phyloP scores from a whole-genome alignment of 1,140 invertebrate species.

The Himalopsyche phryganea region DNA sequence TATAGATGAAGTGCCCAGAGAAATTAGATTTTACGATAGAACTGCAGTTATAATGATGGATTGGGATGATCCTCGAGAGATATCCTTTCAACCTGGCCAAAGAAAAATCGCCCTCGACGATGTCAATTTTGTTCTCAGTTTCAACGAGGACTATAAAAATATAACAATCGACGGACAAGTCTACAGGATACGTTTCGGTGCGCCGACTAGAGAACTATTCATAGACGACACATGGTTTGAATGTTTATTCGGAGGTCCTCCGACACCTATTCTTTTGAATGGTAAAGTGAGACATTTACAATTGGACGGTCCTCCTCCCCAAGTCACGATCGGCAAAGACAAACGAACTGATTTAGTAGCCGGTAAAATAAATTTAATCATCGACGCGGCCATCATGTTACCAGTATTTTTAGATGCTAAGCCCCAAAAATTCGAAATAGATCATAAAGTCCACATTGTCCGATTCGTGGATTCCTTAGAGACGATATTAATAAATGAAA shows the following conservation, averaged over 20 bases:
- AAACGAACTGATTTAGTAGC: slow-evolving; percentile 73
- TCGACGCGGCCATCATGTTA: slow-evolving; percentile 73
- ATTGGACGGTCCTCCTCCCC: slow-evolving; percentile 83
- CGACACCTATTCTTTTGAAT: slow-evolving; percentile 77
- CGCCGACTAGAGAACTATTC: slow-evolving; percentile 86
- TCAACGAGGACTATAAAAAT: slow-evolving; percentile 71
- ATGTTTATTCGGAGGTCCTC: slow-evolving; percentile 87
- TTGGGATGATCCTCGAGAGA: slow-evolving; percentile 80
- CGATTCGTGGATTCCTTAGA: slow-evolving; percentile 75
- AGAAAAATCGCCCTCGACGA: slow-evolving; percentile 67
- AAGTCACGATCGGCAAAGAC: slow-evolving; percentile 70
- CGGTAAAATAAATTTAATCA: slow-evolving; percentile 78
- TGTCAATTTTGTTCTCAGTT: slow-evolving; percentile 62
- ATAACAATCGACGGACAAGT: slow-evolving; percentile 66
- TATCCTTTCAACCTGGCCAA: slow-evolving; percentile 74
- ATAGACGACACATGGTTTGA: slow-evolving; percentile 85
- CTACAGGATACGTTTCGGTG: slow-evolving; percentile 82
- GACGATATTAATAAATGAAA: slow-evolving; percentile 78
- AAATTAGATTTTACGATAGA: slow-evolving; percentile 82
- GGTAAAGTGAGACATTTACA: slow-evolving; percentile 72
- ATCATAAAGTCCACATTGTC: slow-evolving; percentile 69
- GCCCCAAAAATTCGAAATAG: slow-evolving; percentile 75
- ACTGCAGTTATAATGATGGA: slow-evolving; percentile 80
- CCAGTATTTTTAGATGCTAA: slow-evolving; percentile 84
- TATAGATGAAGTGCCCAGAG: slow-evolving; percentile 77